Evolutionary conservation across 2,113 vertebrate genomes (phyloP).

Genomic region (Varanus komodoensis): DNA sequence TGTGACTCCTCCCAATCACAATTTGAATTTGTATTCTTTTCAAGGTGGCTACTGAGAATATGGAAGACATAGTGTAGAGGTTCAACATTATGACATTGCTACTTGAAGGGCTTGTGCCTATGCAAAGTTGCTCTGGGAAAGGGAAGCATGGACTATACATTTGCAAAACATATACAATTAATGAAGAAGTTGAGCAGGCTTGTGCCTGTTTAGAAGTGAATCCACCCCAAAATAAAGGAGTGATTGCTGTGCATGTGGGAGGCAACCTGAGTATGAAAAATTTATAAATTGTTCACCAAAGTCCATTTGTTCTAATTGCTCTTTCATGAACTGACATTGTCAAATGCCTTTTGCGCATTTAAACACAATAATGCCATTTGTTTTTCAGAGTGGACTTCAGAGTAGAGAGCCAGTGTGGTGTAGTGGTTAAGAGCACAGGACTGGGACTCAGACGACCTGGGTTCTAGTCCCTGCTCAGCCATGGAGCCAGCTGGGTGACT

Average conservation of each 20-base stretch:
- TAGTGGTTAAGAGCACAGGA: no score
- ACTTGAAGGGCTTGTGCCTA: not conserved
- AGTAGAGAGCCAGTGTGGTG: no score
- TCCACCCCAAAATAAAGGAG: not conserved
- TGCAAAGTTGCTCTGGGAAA: not conserved
- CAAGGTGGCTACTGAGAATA: not conserved
- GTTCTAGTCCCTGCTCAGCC: no score
- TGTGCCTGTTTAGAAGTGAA: not conserved
- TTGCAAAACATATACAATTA: not conserved
- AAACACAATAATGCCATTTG: no score
- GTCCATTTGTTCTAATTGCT: no score
- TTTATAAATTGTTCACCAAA: no score
- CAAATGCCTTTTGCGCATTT: no score
- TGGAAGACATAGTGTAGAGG: not conserved
- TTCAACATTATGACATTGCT: not conserved
- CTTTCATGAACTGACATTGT: no score
- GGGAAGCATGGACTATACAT: not conserved
- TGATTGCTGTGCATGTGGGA: not conserved
- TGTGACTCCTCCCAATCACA: not conserved
- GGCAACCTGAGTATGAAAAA: not conserved
- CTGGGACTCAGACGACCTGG: no score
- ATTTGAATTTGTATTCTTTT: not conserved
- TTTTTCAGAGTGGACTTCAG: no score
- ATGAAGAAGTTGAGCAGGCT: not conserved
- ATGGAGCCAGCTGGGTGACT: no score